Conservation (phyloP, 1,140 invertebrate species). For the Meloidogyne floridensis region DNA sequence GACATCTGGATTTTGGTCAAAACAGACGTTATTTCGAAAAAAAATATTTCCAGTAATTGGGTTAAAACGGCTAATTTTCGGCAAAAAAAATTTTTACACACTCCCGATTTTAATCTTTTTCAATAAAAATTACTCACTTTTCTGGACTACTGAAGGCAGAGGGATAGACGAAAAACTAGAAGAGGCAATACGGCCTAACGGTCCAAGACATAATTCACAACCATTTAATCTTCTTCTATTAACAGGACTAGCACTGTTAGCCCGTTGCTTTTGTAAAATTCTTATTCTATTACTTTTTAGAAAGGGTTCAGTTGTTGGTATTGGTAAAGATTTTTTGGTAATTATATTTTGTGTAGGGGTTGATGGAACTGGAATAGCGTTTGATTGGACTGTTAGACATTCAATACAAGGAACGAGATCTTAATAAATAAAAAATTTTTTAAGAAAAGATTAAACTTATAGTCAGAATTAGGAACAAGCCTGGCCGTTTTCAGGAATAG, state of each 20-base stretch:
- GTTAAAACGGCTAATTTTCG: no score
- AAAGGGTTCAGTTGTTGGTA: not conserved
- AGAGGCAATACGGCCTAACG: conserved; percentile 5
- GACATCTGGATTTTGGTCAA: no score
- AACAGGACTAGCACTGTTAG: no score
- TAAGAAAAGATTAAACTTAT: no score
- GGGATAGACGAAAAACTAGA: conserved; percentile 28
- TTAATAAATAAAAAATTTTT: conserved; percentile 23
- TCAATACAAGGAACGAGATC: conserved; percentile 59
- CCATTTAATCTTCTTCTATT: conserved; percentile 19
- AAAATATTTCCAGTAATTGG: no score
- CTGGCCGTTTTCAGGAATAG: no score
- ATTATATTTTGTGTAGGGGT: not conserved
- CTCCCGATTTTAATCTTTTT: no score
- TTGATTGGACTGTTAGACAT: conserved; percentile 58
- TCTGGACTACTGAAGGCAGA: conserved; percentile 26
- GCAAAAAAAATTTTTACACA: no score
- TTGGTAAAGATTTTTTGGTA: not conserved
- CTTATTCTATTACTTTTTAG: conserved; percentile 11
- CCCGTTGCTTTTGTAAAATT: not conserved
- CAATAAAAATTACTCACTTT: conserved; percentile 5
- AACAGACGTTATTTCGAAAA: no score
- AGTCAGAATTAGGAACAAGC: no score
- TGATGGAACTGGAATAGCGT: conserved; percentile 31
- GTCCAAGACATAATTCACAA: conserved; percentile 27